These are phyloP conservation scores for Sebastes taczanowskii DNA, from an alignment of 2,797 vertebrate species.

Conservation along the genomic window DNA sequence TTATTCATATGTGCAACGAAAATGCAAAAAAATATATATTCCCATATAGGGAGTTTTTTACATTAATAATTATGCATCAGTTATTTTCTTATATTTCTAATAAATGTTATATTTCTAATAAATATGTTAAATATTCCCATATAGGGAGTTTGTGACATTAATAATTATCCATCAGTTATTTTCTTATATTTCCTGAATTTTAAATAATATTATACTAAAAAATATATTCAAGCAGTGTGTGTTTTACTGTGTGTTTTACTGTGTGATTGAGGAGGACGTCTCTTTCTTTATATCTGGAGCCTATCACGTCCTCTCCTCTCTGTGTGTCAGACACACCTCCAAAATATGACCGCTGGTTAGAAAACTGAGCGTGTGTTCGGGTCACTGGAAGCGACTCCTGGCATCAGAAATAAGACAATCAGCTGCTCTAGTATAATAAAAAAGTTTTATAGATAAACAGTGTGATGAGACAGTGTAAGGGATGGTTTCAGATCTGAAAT, in stretches of 20 bases:
- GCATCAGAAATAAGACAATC: slow-evolving; percentile 29
- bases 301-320: slow-evolving; percentile 71
- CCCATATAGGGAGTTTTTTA: background rate
- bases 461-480: background rate
- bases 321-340: slow-evolving; percentile 75
- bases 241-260: background rate
- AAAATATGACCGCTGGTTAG: slow-evolving; percentile 70
- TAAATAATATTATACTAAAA: too few species aligned
- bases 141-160: background rate
- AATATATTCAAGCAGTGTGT: background rate
- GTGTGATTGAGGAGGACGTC: slow-evolving; percentile 42
- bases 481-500: background rate
- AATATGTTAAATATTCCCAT: too few species aligned
- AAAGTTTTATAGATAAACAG: background rate
- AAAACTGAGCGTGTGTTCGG: slow-evolving; percentile 68
- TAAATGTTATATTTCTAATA: too few species aligned
- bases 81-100: background rate
- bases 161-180: background rate
- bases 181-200: background rate
- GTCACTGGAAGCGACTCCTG: slow-evolving; percentile 55
- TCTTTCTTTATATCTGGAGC: slow-evolving; percentile 54
- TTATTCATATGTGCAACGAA: background rate
- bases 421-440: background rate
- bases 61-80: accelerated
- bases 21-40: background rate